Conservation (phyloP, 2,888 invertebrate genomes). For the Andrena bicolor region DNA sequence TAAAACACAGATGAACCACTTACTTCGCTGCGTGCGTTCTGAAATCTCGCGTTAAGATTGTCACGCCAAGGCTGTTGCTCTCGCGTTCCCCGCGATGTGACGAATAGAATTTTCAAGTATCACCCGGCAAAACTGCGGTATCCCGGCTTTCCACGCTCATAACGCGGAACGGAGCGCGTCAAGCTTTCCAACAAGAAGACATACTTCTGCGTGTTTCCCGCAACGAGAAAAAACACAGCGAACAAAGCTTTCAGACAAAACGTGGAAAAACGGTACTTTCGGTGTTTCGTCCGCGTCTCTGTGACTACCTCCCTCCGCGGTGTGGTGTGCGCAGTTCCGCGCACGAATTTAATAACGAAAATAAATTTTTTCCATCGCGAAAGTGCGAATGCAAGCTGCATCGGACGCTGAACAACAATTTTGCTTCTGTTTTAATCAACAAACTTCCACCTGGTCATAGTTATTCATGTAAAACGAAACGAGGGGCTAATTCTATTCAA, state of each 20-base stretch:
- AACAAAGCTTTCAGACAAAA: constrained; percentile 60
- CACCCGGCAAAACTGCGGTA: constrained; percentile 21
- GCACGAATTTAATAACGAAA: constrained; percentile 40
- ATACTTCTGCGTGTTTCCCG: constrained; percentile 22
- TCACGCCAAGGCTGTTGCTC: not conserved
- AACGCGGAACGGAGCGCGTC: constrained; percentile 43
- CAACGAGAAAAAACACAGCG: constrained; percentile 37
- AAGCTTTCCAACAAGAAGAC: constrained; percentile 29
- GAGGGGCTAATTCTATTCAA: no score
- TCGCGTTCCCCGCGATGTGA: not conserved
- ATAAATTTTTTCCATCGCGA: not conserved
- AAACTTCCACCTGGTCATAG: not conserved
- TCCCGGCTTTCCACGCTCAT: constrained; percentile 37
- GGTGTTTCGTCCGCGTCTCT: constrained; percentile 43
- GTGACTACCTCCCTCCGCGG: constrained; percentile 6
- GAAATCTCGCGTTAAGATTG: constrained; percentile 29
- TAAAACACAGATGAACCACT: no score
- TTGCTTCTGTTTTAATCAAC: not conserved
- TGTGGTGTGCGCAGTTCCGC: not conserved
- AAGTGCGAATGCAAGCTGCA: not conserved
- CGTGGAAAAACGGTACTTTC: constrained; percentile 57
- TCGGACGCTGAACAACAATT: not conserved
- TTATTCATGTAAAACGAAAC: no score
- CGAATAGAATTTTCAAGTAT: constrained; percentile 50
- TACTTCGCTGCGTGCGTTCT: not conserved